Conservation (phyloP, 1,140 invertebrate species). For the Caenorhabditis latens region DNA sequence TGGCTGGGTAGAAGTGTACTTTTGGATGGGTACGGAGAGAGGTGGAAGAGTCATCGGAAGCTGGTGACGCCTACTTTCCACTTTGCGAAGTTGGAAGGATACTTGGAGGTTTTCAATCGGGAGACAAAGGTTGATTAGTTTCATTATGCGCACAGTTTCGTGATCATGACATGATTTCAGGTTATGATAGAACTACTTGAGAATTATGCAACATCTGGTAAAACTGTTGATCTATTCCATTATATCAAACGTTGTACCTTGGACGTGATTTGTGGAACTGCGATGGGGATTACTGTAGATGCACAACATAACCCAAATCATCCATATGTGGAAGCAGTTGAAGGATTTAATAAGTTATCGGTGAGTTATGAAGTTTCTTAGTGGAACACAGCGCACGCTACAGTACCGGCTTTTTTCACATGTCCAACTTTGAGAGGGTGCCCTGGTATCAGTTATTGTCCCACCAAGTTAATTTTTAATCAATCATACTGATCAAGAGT, state of each 20-base stretch:
- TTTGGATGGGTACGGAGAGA: slow-evolving; percentile 78
- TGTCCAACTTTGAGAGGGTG: too few species aligned
- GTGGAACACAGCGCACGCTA: too few species aligned
- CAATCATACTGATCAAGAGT: too few species aligned
- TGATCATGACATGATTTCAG: too few species aligned
- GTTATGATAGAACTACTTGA: background rate
- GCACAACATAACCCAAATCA: background rate
- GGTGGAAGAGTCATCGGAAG: slow-evolving; percentile 86
- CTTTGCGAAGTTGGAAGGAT: slow-evolving; percentile 88
- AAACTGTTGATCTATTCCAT: slow-evolving; percentile 6
- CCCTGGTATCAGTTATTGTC: too few species aligned
- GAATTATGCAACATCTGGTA: background rate
- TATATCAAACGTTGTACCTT: slow-evolving; percentile 1
- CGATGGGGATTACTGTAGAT: background rate
- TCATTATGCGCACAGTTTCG: background rate
- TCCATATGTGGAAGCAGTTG: background rate
- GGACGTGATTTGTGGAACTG: background rate
- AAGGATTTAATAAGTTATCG: slow-evolving; percentile 16
- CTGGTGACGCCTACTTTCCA: slow-evolving; percentile 92
- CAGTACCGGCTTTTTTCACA: too few species aligned
- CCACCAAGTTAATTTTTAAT: too few species aligned
- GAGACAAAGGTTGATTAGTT: slow-evolving; percentile 82
- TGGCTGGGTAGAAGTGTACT: slow-evolving; percentile 10
- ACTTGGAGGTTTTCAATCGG: slow-evolving; percentile 86
- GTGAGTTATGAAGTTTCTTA: background rate